Conservation (phyloP, 2,113 vertebrate species). For the Ondatra zibethicus region DNA sequence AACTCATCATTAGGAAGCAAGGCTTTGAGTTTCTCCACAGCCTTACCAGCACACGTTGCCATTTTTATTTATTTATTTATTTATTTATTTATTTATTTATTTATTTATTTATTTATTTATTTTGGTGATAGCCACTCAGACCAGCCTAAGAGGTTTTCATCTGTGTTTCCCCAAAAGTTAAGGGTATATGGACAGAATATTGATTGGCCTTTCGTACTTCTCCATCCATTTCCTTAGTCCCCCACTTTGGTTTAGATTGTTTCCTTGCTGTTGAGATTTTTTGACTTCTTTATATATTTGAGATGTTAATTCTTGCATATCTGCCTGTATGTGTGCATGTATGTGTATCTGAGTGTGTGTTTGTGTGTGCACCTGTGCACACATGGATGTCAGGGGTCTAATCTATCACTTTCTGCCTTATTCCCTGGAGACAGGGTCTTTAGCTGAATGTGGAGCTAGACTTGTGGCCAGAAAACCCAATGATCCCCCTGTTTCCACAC, state of each 20-base stretch:
- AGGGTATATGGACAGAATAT: background rate
- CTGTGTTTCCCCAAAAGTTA: background rate
- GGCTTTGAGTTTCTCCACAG: background rate
- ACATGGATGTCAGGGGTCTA: background rate
- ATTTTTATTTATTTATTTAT: no score
- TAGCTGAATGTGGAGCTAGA: background rate
- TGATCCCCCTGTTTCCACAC: background rate
- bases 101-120: no score
- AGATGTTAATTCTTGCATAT: background rate
- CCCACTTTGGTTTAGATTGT: background rate
- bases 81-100: no score
- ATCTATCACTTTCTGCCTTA: background rate
- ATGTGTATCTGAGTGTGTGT: background rate
- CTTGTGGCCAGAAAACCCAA: background rate
- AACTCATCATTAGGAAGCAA: background rate
- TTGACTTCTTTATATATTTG: background rate
- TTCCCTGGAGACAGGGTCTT: background rate
- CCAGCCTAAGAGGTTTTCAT: background rate
- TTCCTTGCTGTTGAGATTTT: background rate
- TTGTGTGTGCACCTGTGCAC: background rate
- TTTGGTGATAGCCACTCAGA: background rate
- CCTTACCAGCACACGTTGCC: background rate
- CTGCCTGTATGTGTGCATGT: background rate
- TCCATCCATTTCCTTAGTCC: background rate
- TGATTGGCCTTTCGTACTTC: background rate